Percentiles rank a stretch among this genome's conserved stretches.
Conservation (phyloP, 2,113 vertebrate genomes). For the Ellobius talpinus region DNA sequence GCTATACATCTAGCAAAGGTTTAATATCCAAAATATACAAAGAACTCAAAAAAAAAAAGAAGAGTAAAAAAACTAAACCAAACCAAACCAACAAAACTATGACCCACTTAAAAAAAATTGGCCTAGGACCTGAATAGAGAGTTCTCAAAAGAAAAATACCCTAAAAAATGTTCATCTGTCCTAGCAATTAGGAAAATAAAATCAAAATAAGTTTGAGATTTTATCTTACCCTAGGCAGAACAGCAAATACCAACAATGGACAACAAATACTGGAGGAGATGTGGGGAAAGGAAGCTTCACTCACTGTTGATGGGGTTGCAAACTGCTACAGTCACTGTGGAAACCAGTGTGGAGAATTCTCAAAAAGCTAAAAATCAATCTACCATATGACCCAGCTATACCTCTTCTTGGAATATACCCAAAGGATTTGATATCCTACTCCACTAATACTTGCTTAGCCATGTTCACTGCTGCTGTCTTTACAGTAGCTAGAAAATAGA, state of each 20-base stretch:
- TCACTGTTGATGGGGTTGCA: neutral
- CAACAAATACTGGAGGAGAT: neutral
- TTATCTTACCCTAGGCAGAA: neutral
- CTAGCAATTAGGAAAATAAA: neutral
- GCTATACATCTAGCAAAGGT: neutral
- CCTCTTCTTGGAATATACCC: neutral
- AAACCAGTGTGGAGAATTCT: neutral
- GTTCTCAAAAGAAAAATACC: neutral
- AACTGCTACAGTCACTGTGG: neutral
- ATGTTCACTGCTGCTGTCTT: neutral
- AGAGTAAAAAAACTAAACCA: neutral
- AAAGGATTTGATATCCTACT: neutral
- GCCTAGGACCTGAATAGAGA: neutral
- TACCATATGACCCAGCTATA: neutral
- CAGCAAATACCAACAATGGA: neutral
- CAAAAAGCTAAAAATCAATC: neutral
- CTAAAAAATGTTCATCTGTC: neutral
- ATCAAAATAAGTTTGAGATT: neutral
- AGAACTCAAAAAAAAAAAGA: neutral
- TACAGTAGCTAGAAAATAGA: neutral
- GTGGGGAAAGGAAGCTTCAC: neutral
- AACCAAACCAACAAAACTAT: neutral
- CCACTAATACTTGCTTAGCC: neutral
- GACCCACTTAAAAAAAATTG: neutral
- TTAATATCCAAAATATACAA: neutral